Evolutionary conservation across 2,113 vertebrate species (phyloP).

Genomic region (Furnarius figulus): DNA sequence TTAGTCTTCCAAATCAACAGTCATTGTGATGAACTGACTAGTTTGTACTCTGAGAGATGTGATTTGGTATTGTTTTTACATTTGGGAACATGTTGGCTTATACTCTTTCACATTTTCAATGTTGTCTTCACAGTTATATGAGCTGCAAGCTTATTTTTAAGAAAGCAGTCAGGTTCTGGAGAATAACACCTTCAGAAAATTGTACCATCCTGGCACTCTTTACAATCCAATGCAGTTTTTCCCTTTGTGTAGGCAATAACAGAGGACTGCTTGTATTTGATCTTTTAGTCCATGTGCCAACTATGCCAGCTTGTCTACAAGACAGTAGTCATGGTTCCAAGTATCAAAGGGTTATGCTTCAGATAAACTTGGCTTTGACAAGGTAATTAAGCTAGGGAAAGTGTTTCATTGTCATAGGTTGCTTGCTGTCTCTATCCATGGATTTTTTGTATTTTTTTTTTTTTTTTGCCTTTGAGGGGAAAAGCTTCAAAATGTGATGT

Average conservation of each 20-base stretch:
- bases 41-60: background rate
- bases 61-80: background rate
- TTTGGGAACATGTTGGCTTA: background rate
- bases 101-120: conserved; percentile 30
- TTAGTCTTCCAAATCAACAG: background rate
- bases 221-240: background rate
- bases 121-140: conserved; percentile 49
- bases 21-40: background rate
- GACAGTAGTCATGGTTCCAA: conserved; percentile 17
- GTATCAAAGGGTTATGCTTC: conserved; percentile 12
- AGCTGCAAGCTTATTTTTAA: conserved; percentile 50
- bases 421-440: background rate
- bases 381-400: background rate
- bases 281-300: conserved; percentile 29
- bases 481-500: background rate
- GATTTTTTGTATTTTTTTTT: background rate
- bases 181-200: conserved; percentile 46
- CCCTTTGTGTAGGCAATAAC: conserved; percentile 7
- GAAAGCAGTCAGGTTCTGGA: conserved; percentile 24
- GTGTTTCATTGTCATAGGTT: background rate
- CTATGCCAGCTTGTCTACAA: conserved; percentile 46
- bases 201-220: background rate
- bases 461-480: background rate
- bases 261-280: background rate
- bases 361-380: background rate